Evolutionary conservation across 2,888 invertebrate genomes (phyloP).

Genomic region (Lithodes maja): DNA sequence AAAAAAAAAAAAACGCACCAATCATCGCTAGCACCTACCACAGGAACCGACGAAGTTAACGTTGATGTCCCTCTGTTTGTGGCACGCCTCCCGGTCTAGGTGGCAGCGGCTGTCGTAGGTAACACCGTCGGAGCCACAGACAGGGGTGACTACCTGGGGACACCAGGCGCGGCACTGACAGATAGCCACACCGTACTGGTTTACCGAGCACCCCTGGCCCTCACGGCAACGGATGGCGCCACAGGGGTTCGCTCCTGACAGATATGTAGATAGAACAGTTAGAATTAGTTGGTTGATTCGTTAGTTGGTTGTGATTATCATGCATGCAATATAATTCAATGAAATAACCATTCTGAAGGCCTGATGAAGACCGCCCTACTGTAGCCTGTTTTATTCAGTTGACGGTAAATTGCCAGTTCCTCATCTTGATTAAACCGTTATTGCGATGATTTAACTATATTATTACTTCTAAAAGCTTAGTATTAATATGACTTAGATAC

Average conservation of each 20-base stretch:
- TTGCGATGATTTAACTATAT: no score
- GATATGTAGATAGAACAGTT: not conserved
- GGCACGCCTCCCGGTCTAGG: slow-evolving; percentile 76
- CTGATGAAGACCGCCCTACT: no score
- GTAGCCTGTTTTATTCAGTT: no score
- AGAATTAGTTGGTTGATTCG: not conserved
- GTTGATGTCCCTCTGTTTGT: slow-evolving; percentile 76
- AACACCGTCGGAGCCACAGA: slow-evolving; percentile 75
- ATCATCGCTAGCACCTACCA: slow-evolving; percentile 76
- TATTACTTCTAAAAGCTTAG: no score
- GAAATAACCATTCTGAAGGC: no score
- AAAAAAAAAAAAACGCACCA: no score
- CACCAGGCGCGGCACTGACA: slow-evolving; percentile 89
- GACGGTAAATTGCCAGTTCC: no score
- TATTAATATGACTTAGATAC: no score
- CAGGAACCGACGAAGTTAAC: slow-evolving; percentile 81
- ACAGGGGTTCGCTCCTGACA: slow-evolving; percentile 88
- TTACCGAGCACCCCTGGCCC: slow-evolving; percentile 87
- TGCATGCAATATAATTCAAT: not conserved
- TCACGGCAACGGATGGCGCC: slow-evolving; percentile 84
- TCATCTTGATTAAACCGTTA: no score
- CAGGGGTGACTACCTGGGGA: slow-evolving; percentile 83
- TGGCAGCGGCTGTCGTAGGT: slow-evolving; percentile 78
- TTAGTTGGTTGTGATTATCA: not conserved
- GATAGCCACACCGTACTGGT: slow-evolving; percentile 86